phyloP scores from a whole-genome alignment of 2,888 invertebrate species.

The Nemotelus nigrinus region DNA sequence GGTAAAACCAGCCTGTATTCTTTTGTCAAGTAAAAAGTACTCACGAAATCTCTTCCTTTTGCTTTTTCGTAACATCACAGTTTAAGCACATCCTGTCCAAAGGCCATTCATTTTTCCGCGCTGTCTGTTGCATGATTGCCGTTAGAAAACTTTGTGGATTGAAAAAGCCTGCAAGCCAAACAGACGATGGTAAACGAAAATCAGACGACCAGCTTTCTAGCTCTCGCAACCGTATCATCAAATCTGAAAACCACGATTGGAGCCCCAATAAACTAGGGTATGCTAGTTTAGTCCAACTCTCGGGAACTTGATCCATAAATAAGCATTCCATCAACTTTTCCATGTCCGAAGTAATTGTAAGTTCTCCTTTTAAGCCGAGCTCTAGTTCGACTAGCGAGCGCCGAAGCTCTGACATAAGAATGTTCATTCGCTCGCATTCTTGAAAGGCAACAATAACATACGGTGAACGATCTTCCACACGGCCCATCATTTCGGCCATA shows the following conservation, averaged over 20 bases:
- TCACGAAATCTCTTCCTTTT: slow-evolving; percentile 82
- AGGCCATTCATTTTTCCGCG: slow-evolving; percentile 95
- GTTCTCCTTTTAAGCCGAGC: slow-evolving; percentile 90
- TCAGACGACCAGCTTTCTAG: slow-evolving; percentile 90
- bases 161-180: slow-evolving; percentile 96
- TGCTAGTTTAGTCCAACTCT: slow-evolving; percentile 84
- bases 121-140: slow-evolving; percentile 97
- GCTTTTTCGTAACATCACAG: slow-evolving; percentile 93
- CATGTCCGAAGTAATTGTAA: slow-evolving; percentile 93
- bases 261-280: slow-evolving; percentile 88
- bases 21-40: slow-evolving; percentile 49
- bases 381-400: slow-evolving; percentile 86
- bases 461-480: slow-evolving; percentile 89
- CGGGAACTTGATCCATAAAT: slow-evolving; percentile 91
- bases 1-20: neutral
- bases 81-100: slow-evolving; percentile 94
- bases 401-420: slow-evolving; percentile 81
- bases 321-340: slow-evolving; percentile 84
- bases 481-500: slow-evolving; percentile 83
- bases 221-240: slow-evolving; percentile 80
- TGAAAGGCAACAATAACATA: slow-evolving; percentile 92
- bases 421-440: slow-evolving; percentile 95
- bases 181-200: slow-evolving; percentile 85
- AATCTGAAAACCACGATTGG: slow-evolving; percentile 88
- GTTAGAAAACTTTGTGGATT: slow-evolving; percentile 97